Evolutionary conservation across 2,888 invertebrate genomes (phyloP), one percentile per base, ranked within the genome.

Genomic region (Abrostola triplasia): DNA sequence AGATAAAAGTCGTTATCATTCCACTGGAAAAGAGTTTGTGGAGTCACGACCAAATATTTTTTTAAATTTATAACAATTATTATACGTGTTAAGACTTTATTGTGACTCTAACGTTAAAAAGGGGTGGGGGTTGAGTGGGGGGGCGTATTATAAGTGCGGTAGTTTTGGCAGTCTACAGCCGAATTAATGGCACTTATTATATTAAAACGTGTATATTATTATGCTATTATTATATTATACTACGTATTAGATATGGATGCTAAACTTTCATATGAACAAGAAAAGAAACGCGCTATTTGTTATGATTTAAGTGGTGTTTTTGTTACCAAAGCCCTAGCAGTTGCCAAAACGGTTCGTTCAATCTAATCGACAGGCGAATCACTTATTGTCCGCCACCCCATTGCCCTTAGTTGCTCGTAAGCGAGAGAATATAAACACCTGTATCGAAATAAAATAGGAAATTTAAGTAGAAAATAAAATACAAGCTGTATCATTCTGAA

Each of bases 361-460:
- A 52, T 73, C 71, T 73, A 74, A 73, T 73, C 73, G 77, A 56
- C 64, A 76, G 63, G 59, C 65, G 69, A 68, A 73, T 73, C 69
- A 58, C 54, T 64, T 74, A 73, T 74, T 73, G 77, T 77, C 77
- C 62, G 64, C 51, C 59, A 60, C 36, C 53, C 64, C 62, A 77
- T 73, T 73, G 59, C 54, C 68, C 52, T 49, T 64, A 51, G 77
- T 50, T 60, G 52, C 73, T 50, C 60, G 56, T 58, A 64, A 76
- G 59, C 68, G 61, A 64, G 77, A 69, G 77, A 73, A 72, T 41
- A 71, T 67, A 62, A 58, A 72, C 73, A 73, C 51, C 73, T 76
- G 77, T 58, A 50, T 38, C 54, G 62, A 57, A 65, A 60, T 61
- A 24, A 47, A 6, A 24, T 13, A 47, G 12, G 24, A 47, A n/a